phyloP scores from a whole-genome alignment of 2,113 vertebrate genomes.

The Petroica traversi region DNA sequence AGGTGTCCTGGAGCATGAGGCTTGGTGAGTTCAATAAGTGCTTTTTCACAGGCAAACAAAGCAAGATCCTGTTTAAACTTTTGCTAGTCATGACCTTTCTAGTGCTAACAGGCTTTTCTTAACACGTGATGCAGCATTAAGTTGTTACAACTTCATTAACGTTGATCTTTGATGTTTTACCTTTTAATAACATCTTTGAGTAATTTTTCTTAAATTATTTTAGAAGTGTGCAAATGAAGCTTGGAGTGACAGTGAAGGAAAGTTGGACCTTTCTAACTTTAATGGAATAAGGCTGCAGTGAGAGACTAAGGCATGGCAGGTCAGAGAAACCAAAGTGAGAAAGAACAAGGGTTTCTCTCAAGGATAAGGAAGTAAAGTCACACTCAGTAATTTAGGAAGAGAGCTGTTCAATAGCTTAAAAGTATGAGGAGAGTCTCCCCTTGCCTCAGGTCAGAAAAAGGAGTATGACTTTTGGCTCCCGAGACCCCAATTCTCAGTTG shows the following conservation, averaged over 20 bases:
- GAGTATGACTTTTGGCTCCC: neutral
- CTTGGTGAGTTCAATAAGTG: conserved; percentile 3
- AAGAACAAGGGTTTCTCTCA: neutral
- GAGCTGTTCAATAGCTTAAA: conserved; percentile 19
- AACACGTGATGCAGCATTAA: neutral
- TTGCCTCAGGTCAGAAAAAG: neutral
- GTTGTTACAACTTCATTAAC: neutral
- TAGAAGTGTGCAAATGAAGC: neutral
- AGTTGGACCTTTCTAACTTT: neutral
- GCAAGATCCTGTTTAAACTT: neutral
- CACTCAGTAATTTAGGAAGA: conserved; percentile 13
- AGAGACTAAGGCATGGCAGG: neutral
- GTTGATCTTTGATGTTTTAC: neutral
- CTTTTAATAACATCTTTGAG: neutral
- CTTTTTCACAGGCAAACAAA: neutral
- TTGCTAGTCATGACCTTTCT: neutral
- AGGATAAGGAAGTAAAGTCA: conserved; percentile 3
- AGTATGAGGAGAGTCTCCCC: neutral
- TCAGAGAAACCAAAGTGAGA: conserved; percentile 28
- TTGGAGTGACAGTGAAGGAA: neutral
- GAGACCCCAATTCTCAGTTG: neutral
- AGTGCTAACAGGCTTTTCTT: neutral
- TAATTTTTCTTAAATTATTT: neutral
- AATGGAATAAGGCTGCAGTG: neutral
- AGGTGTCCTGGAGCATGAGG: neutral